These are phyloP conservation scores for Hyposoter dolosus DNA, from an alignment of 2,888 invertebrate species.

Conservation along the genomic window DNA sequence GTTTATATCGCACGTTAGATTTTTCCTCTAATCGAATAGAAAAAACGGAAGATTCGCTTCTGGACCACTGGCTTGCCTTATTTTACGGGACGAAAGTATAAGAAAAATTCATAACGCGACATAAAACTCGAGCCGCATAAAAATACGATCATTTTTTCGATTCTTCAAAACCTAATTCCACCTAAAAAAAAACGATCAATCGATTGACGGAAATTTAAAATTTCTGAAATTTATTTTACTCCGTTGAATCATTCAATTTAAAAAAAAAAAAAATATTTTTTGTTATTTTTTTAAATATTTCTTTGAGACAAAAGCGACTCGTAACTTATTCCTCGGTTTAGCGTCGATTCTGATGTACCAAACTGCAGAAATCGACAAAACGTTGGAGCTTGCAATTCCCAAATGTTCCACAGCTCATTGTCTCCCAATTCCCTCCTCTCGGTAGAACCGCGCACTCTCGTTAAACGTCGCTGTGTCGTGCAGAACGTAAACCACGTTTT, in stretches of 20 bases:
- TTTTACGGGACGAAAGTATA: background rate
- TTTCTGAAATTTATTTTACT: background rate
- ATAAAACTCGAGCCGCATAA: background rate
- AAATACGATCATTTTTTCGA: background rate
- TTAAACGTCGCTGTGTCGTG: conserved; percentile 21
- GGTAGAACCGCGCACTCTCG: background rate
- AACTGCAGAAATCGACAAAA: conserved; percentile 6
- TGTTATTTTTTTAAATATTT: background rate
- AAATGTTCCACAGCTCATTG: conserved; percentile 31
- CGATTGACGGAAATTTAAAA: background rate
- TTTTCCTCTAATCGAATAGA: conserved; percentile 1
- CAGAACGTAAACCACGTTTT: conserved; percentile 30
- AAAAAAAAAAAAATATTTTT: too few relatives aligned
- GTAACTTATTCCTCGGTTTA: background rate
- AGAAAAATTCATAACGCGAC: conserved; percentile 7
- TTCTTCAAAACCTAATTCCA: background rate
- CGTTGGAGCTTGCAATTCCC: background rate
- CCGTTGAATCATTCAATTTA: background rate
- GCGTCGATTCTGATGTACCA: background rate
- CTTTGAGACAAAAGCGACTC: background rate
- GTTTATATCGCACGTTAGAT: background rate
- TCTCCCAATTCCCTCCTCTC: background rate
- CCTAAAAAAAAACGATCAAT: background rate
- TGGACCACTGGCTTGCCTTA: background rate
- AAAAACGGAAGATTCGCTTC: background rate